Conservation (phyloP, 92 coral and sea anemone species). For the Actinernus sp. region DNA sequence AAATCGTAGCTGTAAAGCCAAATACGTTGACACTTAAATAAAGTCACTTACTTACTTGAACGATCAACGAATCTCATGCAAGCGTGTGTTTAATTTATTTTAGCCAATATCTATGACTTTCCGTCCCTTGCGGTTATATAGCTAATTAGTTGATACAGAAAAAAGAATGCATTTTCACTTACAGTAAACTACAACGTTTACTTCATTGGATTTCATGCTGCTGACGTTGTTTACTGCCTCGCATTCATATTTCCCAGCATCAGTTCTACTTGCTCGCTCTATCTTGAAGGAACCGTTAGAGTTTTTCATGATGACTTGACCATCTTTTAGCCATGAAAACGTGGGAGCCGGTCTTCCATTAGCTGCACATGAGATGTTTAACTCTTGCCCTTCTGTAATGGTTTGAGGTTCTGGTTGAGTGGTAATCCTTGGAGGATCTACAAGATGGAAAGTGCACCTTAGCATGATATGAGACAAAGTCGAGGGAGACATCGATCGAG, state of each 20-base stretch:
- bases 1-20: too few species aligned
- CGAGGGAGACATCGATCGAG: too few species aligned
- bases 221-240: conserved; percentile 26
- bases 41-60: too few species aligned
- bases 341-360: conserved; percentile 20
- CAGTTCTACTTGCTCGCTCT: conserved; percentile 30
- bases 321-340: conserved; percentile 27
- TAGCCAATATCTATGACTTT: too few species aligned
- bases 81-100: too few species aligned
- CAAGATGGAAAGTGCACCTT: too few species aligned
- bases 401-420: conserved; percentile 6
- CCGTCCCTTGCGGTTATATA: too few species aligned
- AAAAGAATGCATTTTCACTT: conserved; percentile 8
- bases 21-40: too few species aligned
- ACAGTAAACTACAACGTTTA: conserved; percentile 57
- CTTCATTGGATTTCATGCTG: conserved; percentile 11
- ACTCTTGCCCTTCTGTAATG: conserved; percentile 2
- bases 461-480: too few species aligned
- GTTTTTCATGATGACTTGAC: conserved; percentile 11
- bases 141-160: too few species aligned
- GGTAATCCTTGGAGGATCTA: conserved; percentile 35
- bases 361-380: conserved; percentile 4
- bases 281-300: conserved; percentile 1
- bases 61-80: too few species aligned
- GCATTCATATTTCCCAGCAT: conserved; percentile 60